phyloP scores from a whole-genome alignment of 1,140 invertebrate species.

The Frieseomelitta varia region DNA sequence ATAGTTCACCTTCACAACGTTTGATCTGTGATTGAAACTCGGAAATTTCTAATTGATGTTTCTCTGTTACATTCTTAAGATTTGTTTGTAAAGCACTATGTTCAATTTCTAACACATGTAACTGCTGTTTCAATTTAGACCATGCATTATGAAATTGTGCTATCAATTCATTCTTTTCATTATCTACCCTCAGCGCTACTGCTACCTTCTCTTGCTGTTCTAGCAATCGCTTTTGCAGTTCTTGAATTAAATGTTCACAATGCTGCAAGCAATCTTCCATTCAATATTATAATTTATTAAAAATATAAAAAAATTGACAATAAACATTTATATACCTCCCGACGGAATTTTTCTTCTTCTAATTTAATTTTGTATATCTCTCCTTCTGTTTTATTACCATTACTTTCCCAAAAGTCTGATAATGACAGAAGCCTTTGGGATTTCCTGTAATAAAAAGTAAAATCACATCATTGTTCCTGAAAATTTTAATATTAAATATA shows the following conservation, averaged over 20 bases:
- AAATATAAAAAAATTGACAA: constrained; percentile 3
- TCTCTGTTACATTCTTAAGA: constrained; percentile 73
- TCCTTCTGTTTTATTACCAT: constrained; percentile 73
- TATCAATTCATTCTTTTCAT: constrained; percentile 88
- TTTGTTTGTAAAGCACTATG: constrained; percentile 71
- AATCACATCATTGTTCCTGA: not conserved
- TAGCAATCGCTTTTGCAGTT: constrained; percentile 87
- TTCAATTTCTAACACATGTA: constrained; percentile 79
- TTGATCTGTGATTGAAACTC: constrained; percentile 82
- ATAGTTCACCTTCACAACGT: constrained; percentile 85
- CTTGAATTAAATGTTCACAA: constrained; percentile 89
- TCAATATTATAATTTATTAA: constrained; percentile 11
- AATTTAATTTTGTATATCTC: constrained; percentile 83
- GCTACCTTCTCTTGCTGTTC: constrained; percentile 90
- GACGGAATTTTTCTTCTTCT: constrained; percentile 89
- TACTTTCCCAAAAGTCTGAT: constrained; percentile 83
- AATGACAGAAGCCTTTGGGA: constrained; percentile 79
- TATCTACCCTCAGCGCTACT: constrained; percentile 89
- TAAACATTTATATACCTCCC: constrained; percentile 83
- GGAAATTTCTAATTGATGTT: constrained; percentile 72
- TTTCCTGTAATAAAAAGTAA: constrained; percentile 62
- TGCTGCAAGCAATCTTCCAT: constrained; percentile 82
- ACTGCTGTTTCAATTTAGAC: constrained; percentile 80
- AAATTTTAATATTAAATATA: not conserved
- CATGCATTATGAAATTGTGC: constrained; percentile 84